These are phyloP conservation scores for Monochamus saltuarius DNA, from an alignment of 1,140 invertebrate species.

Conservation along the genomic window DNA sequence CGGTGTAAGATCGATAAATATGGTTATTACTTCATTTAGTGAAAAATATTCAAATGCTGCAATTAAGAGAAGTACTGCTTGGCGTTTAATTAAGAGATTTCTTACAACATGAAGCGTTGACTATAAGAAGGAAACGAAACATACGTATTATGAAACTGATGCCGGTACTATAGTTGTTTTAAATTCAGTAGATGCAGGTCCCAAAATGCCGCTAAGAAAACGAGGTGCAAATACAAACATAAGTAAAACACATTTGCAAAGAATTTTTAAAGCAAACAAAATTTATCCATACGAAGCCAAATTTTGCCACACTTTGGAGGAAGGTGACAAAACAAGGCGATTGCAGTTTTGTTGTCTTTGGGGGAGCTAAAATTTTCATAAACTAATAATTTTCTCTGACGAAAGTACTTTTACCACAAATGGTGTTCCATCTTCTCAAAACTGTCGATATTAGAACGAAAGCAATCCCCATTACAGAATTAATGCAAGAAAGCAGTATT, in stretches of 20 bases:
- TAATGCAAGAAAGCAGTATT: slow-evolving; percentile 10
- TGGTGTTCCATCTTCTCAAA: too few species aligned
- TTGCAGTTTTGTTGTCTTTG: slow-evolving; percentile 16
- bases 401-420: not conserved
- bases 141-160: not conserved
- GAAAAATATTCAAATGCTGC: slow-evolving; percentile 30
- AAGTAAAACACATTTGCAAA: slow-evolving; percentile 18
- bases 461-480: too few species aligned
- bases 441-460: too few species aligned
- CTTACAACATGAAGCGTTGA: slow-evolving; percentile 14
- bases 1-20: not conserved
- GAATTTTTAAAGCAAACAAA: slow-evolving; percentile 21
- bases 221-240: slow-evolving; percentile 2
- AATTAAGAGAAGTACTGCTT: slow-evolving; percentile 14
- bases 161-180: slow-evolving; percentile 6
- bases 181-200: slow-evolving; percentile 2
- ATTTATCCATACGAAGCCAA: slow-evolving; percentile 17
- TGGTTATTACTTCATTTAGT: slow-evolving; percentile 3
- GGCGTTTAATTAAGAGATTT: slow-evolving; percentile 29
- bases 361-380: slow-evolving; percentile 21
- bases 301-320: slow-evolving; percentile 20
- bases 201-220: not conserved
- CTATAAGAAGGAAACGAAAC: not conserved
- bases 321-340: slow-evolving; percentile 15
- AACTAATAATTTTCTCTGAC: slow-evolving; percentile 16